These are phyloP conservation scores for Solenopsis fugax DNA, from an alignment of 1,140 invertebrate genomes.

Conservation along the genomic window DNA sequence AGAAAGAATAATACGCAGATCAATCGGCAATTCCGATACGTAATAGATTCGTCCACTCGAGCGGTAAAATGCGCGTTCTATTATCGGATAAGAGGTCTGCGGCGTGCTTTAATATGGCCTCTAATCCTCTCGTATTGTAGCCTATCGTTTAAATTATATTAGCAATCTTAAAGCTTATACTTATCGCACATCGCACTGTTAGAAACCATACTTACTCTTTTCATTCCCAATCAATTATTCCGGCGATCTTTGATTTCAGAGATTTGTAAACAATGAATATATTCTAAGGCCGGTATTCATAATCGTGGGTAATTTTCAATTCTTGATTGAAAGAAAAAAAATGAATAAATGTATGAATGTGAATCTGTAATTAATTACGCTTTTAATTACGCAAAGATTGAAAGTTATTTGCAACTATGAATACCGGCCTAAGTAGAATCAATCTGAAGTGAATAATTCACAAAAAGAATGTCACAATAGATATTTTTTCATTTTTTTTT, in stretches of 20 bases:
- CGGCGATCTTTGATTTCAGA: not conserved
- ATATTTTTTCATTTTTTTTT: too few species aligned
- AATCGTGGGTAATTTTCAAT: too few species aligned
- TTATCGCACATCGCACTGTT: constrained; percentile 12
- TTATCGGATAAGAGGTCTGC: constrained; percentile 31
- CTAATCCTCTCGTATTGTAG: constrained; percentile 31
- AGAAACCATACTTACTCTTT: not conserved
- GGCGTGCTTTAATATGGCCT: not conserved
- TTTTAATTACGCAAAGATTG: too few species aligned
- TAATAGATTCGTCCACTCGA: constrained; percentile 24
- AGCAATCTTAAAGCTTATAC: not conserved
- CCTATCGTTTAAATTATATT: constrained; percentile 46
- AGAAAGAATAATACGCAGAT: constrained; percentile 21
- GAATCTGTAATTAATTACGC: too few species aligned
- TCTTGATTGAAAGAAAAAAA: too few species aligned
- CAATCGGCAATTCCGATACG: constrained; percentile 23
- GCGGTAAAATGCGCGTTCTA: constrained; percentile 1
- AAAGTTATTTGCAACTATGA: too few species aligned
- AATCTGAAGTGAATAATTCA: not conserved
- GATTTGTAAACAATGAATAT: not conserved
- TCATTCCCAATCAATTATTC: not conserved
- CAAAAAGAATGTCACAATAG: not conserved
- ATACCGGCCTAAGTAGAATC: not conserved
- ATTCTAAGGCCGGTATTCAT: too few species aligned
- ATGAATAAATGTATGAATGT: too few species aligned